A percentile compares a stretch with the other conserved stretches of the same genome.
Evolutionary conservation across 1,140 invertebrate species (phyloP).

Genomic region (Drosophila kepulauana): DNA sequence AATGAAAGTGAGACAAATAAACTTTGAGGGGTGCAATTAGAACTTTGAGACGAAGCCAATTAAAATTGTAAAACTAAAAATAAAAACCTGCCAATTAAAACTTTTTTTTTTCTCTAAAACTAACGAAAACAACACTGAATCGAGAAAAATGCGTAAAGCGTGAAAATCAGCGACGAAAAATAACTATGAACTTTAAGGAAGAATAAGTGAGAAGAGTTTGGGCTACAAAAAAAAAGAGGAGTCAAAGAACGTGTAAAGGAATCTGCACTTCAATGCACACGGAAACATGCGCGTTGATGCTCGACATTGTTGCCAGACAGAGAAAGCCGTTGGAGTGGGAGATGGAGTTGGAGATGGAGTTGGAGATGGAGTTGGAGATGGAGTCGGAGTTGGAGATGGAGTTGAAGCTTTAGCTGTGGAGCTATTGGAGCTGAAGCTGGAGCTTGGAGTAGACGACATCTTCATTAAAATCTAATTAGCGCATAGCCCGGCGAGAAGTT

Average conservation of each 20-base stretch:
- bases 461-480: slow-evolving; percentile 81
- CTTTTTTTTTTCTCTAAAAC: slow-evolving; percentile 15
- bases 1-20: neutral
- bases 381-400: neutral
- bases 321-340: neutral
- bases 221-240: neutral
- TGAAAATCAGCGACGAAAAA: slow-evolving; percentile 24
- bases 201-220: neutral
- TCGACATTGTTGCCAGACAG: slow-evolving; percentile 58
- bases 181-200: slow-evolving; percentile 35
- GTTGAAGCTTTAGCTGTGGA: slow-evolving; percentile 2
- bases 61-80: slow-evolving; percentile 17
- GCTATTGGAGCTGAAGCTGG: neutral
- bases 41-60: slow-evolving; percentile 26
- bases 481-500: slow-evolving; percentile 37
- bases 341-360: neutral
- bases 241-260: slow-evolving; percentile 54
- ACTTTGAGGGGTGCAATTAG: slow-evolving; percentile 4
- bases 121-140: slow-evolving; percentile 18
- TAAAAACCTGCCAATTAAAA: slow-evolving; percentile 43
- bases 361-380: neutral
- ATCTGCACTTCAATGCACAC: slow-evolving; percentile 59
- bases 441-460: slow-evolving; percentile 56
- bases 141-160: slow-evolving; percentile 12
- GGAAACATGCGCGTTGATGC: slow-evolving; percentile 68